Percentiles rank a stretch among this genome's conserved stretches.
Conservation (phyloP, 1,140 invertebrate species). For the Phymorhynchus buccinoides region DNA sequence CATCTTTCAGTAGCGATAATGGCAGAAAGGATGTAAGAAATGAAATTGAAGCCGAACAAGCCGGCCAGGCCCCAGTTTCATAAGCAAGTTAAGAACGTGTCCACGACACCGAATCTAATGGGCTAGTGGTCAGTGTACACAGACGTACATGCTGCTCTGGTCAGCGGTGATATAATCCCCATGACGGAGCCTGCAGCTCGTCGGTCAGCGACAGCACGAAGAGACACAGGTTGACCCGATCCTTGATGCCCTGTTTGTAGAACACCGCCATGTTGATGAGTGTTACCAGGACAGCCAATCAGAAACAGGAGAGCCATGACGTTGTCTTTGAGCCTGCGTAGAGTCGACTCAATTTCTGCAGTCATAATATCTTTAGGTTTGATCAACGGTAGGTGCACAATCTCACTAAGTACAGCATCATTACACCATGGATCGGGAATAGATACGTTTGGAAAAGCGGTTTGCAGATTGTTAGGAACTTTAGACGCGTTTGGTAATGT, state of each 20-base stretch:
- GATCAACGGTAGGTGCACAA: not conserved
- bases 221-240: not conserved
- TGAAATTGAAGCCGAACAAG: not conserved
- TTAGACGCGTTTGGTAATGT: no score
- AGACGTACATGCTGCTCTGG: not conserved
- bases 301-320: not conserved
- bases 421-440: not conserved
- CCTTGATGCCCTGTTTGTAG: not conserved
- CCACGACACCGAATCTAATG: not conserved
- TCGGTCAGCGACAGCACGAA: not conserved
- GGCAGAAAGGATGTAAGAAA: not conserved
- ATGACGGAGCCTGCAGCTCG: not conserved
- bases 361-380: not conserved
- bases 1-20: not conserved
- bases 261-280: not conserved
- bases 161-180: not conserved
- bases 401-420: not conserved
- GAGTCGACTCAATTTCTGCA: not conserved
- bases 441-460: not conserved
- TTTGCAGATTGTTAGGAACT: no score
- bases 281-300: not conserved
- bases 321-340: not conserved
- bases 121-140: not conserved
- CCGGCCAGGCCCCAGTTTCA: not conserved
- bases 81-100: not conserved